Base-by-base conservation (phyloP, 2,888 invertebrate genomes). In the Parapristionchus giblindavisi region DNA sequence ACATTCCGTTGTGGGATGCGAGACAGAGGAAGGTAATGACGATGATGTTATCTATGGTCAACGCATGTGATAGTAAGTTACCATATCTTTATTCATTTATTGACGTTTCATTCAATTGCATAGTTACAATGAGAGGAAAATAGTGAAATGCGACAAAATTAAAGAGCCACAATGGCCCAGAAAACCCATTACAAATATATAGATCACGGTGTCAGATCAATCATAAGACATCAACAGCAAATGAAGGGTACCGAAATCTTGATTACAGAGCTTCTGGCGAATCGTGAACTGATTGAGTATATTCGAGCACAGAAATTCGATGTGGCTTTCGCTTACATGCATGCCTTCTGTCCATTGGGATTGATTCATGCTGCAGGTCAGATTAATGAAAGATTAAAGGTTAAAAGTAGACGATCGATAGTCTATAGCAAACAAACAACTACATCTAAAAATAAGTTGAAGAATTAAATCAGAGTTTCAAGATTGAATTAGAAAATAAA, bases 251-350 rank as follows among this genome's bases (percentile, higher is more conserved):
- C n/a, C 56, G 27, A 54, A 14, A 6, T 24, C n/a, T n/a, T n/a
- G 27, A 27, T 14, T 76, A 52, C 66, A 78, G 78, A 58, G 32
- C 40, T 70, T 6, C 29, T 82, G 11, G 56, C 54, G 1, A 80
- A 83, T 60, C 80, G 80, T 61, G 78, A 78, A n/a, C 77, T 84
- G 56, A 34, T 84, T 65, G 36, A 48, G 3, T 80, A 80, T 78
- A 61, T 85, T 32, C 77, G 77, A 27, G 76, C 76, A 24, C 81
- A 81, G 63, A 80, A 85, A 63, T 85, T 85, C 75, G 85, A 85
- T 75, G 61, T 85, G 2, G 84, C 83, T 36, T 83, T 84, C 58
- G 77, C 84, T 0, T 81, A 85, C 76, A 81, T 83, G 74, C 70
- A 71, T 40, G 36, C 70, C 8, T 71, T 71, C 70, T 85, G 85